Evolutionary conservation across 2,888 invertebrate species (phyloP).

Genomic region (Hermaeophaga mercurialis): DNA sequence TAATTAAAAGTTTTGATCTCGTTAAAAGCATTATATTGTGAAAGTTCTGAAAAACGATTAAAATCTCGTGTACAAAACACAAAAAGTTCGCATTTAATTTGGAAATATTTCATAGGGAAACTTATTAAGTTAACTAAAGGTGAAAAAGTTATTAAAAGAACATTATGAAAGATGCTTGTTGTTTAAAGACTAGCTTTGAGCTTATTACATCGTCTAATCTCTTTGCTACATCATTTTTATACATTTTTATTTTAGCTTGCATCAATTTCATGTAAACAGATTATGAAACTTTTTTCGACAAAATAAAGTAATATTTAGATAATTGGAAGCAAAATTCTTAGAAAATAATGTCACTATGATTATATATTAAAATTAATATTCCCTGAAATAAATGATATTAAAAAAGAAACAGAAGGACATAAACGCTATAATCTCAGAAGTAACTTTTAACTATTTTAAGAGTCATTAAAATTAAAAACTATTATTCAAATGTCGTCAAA

Average conservation of each 20-base stretch:
- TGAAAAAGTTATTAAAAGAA: conserved; percentile 20
- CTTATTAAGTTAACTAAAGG: conserved; percentile 19
- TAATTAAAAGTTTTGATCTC: conserved; percentile 27
- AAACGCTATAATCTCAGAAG: too few species aligned
- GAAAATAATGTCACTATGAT: too few species aligned
- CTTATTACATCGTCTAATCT: not conserved
- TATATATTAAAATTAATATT: too few species aligned
- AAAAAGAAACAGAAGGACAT: too few species aligned
- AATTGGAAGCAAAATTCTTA: too few species aligned
- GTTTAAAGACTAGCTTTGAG: not conserved
- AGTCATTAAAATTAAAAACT: too few species aligned
- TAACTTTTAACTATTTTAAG: too few species aligned
- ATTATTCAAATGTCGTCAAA: too few species aligned
- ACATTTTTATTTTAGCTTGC: not conserved
- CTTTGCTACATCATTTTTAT: not conserved
- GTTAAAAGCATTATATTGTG: conserved; percentile 20
- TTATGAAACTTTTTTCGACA: not conserved
- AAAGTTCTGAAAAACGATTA: conserved; percentile 28
- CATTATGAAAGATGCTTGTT: conserved; percentile 11
- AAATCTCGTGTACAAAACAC: conserved; percentile 25
- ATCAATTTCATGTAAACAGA: not conserved
- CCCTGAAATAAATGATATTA: too few species aligned
- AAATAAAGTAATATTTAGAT: too few species aligned
- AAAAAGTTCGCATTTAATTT: conserved; percentile 18
- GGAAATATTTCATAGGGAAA: conserved; percentile 23